Evolutionary conservation across 2,888 invertebrate species (phyloP).

Genomic region (Rotaria macrura): DNA sequence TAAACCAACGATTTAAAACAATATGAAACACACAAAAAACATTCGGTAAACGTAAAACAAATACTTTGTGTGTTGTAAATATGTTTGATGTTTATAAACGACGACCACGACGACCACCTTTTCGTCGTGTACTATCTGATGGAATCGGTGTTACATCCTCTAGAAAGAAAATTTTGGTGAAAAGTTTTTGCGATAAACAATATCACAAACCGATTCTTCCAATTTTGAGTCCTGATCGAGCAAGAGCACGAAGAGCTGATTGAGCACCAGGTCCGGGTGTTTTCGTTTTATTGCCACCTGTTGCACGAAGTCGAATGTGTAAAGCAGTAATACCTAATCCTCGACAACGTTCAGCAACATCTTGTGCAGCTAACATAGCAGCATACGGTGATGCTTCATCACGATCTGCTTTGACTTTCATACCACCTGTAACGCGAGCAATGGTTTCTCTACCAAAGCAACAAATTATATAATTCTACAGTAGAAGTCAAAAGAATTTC

Average conservation of each 20-base stretch:
- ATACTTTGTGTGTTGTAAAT: background rate
- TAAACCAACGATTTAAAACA: background rate
- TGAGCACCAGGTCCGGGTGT: constrained; percentile 93
- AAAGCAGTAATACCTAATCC: constrained; percentile 87
- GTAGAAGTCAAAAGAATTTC: too few species aligned
- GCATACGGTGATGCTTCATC: constrained; percentile 99
- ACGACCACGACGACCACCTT: constrained; percentile 97
- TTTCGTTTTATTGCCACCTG: constrained; percentile 92
- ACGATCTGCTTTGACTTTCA: constrained; percentile 99
- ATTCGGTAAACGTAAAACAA: too few species aligned
- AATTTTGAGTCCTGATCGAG: constrained; percentile 93
- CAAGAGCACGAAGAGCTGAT: constrained; percentile 84
- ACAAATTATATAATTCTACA: background rate
- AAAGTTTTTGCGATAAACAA: background rate
- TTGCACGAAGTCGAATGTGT: constrained; percentile 93
- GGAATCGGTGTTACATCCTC: constrained; percentile 97
- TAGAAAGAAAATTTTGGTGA: constrained; percentile 38
- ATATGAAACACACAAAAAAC: background rate
- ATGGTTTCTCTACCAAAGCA: constrained; percentile 54
- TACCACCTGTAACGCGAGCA: constrained; percentile 69
- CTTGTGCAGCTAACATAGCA: constrained; percentile 99
- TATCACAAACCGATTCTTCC: constrained; percentile 69
- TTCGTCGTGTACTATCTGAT: constrained; percentile 94
- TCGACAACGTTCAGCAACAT: constrained; percentile 98
- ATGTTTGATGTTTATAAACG: constrained; percentile 65